Evolutionary conservation across 2,888 invertebrate genomes (phyloP), one percentile per base, ranked within the genome.

Genomic region (Melipona beecheii): DNA sequence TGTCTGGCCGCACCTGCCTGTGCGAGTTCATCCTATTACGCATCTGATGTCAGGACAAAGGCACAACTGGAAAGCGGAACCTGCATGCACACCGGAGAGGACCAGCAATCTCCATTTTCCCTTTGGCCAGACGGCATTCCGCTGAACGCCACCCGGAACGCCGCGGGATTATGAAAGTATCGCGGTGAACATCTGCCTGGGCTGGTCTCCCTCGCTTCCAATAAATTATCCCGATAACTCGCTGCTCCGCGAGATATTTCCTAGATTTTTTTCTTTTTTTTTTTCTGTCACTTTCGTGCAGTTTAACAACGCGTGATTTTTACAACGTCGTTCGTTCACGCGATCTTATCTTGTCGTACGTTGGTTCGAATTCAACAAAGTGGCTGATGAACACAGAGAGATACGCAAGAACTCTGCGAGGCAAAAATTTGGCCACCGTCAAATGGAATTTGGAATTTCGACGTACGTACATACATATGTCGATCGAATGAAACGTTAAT

Each of bases 31-130:
- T 84, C 84, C 89, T 85, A 85, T 88, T 88, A 89, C 88, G 82
- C 88, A 86, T 86, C 86, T 83, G 79, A 85, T 86, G 86, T 85
- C 86, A 78, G 86, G 81, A 85, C 87, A 87, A 87, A 86, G 78
- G 81, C 83, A 81, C 81, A 84, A 81, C 86, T 81, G 80, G 82
- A 86, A 86, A 86, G 84, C 80, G 75, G 85, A 78, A 84, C 81
- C 86, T 87, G 71, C 87, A 82, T 82, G 58, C 78, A 68, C 82
- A 31, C 43, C 77, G 60, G 60, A 66, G 75, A 66, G 75, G 60
- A 52, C 73, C 81, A 72, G 72, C 75, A 73, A 62, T 72, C 72
- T 60, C 73, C 65, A 73, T 76, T 83, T 79, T 85, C 77, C 60
- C 60, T 76, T 75, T 68, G 74, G 60, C 71, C 81, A 78, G 75